phyloP scores from a whole-genome alignment of 2,113 vertebrate genomes.

The Tachuris rubrigastra region DNA sequence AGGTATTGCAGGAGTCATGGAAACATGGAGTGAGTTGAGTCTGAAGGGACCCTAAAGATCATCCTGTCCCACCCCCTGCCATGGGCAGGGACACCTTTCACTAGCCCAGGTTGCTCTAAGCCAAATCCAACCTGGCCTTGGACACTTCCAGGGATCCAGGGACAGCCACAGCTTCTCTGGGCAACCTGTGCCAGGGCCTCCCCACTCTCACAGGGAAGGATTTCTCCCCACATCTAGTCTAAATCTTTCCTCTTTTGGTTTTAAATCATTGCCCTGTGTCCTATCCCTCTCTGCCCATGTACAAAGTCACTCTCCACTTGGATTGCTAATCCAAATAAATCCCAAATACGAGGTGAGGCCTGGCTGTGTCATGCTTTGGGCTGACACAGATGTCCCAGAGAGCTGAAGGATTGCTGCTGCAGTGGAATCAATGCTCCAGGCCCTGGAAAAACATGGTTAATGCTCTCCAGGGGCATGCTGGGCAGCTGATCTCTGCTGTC shows the following conservation, averaged over 20 bases:
- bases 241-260: neutral
- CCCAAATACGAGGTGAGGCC: rapidly evolving
- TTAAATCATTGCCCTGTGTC: neutral
- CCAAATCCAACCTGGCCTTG: neutral
- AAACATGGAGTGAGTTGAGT: neutral
- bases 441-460: rapidly evolving
- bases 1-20: neutral
- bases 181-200: neutral
- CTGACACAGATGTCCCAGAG: neutral
- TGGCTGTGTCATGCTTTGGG: neutral
- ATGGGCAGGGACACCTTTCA: neutral
- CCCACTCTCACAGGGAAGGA: neutral
- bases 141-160: neutral
- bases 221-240: neutral
- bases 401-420: neutral
- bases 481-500: neutral
- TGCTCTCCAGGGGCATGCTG: rapidly evolving
- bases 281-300: neutral
- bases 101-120: neutral
- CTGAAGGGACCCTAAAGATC: neutral
- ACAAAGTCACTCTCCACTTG: neutral
- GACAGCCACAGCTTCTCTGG: neutral
- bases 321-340: neutral
- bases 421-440: neutral
- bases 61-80: neutral